These are phyloP conservation scores for Ceratina calcarata DNA, from an alignment of 1,140 invertebrate species.

Conservation along the genomic window DNA sequence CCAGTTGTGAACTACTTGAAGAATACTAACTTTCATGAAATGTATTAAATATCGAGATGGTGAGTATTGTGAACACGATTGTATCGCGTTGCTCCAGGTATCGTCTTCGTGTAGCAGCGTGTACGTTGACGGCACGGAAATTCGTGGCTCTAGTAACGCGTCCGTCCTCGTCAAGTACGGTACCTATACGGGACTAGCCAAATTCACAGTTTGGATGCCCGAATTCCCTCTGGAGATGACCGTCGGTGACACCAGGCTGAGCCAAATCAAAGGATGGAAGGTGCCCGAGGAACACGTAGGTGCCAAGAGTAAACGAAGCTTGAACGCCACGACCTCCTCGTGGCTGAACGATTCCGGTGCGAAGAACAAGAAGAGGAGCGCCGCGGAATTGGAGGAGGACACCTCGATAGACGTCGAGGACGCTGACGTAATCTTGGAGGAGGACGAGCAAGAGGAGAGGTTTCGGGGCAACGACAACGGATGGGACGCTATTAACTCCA, in stretches of 20 bases:
- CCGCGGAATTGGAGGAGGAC: conserved; percentile 66
- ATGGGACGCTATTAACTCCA: conserved; percentile 81
- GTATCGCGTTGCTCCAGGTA: conserved; percentile 83
- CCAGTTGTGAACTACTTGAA: too few species aligned
- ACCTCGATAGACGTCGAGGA: conserved; percentile 65
- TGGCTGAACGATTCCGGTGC: conserved; percentile 40
- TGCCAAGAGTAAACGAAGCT: conserved; percentile 76
- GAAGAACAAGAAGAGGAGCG: conserved; percentile 62
- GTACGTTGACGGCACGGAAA: conserved; percentile 97
- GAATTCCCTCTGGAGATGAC: conserved; percentile 95
- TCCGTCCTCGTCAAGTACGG: conserved; percentile 97
- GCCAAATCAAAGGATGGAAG: conserved; percentile 94
- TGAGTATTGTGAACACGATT: too few species aligned
- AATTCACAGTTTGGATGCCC: conserved; percentile 98
- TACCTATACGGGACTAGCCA: conserved; percentile 91
- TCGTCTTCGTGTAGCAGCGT: conserved; percentile 97
- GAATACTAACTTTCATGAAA: too few species aligned
- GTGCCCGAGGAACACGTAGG: conserved; percentile 87
- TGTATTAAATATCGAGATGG: too few species aligned
- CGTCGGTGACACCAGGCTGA: conserved; percentile 92
- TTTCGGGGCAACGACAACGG: conserved; percentile 74
- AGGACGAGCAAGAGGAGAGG: conserved; percentile 68
- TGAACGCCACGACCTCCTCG: conserved; percentile 65
- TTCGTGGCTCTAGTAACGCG: conserved; percentile 95
- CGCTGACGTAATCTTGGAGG: conserved; percentile 55